These are phyloP conservation scores for Argentina silus DNA, from an alignment of 2,797 vertebrate species.

Conservation along the genomic window DNA sequence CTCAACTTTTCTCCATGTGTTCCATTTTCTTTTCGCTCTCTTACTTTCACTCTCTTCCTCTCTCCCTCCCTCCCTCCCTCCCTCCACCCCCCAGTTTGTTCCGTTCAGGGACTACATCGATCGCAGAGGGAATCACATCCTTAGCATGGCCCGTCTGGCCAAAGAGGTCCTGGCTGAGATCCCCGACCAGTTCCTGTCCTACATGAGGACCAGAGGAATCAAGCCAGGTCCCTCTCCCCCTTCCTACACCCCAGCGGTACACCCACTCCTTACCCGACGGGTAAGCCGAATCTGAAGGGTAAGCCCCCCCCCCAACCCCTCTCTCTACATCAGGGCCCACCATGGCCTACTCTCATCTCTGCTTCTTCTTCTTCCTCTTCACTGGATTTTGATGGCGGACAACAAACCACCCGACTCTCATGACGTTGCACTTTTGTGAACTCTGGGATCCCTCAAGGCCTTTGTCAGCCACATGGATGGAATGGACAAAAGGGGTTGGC, in stretches of 20 bases:
- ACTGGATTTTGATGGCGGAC: background rate
- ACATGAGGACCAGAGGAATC: constrained; percentile 95
- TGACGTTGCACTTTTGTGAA: constrained; percentile 2
- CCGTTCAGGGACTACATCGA: constrained; percentile 97
- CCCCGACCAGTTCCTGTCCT: constrained; percentile 96
- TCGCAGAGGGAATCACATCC: constrained; percentile 90
- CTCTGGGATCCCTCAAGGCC: background rate
- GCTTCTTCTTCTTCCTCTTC: constrained; percentile 18
- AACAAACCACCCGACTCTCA: background rate
- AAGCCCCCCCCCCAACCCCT: background rate
- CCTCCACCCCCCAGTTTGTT: constrained; percentile 83
- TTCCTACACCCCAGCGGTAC: constrained; percentile 84
- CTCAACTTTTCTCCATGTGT: background rate
- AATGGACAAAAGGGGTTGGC: background rate
- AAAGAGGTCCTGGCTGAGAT: constrained; percentile 97
- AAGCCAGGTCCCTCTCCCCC: constrained; percentile 90
- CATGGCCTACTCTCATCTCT: constrained; percentile 48
- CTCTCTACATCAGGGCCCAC: constrained; percentile 50
- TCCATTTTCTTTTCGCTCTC: background rate
- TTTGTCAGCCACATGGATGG: background rate
- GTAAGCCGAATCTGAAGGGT: constrained; percentile 92
- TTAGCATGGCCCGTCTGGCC: constrained; percentile 96
- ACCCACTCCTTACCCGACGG: constrained; percentile 75
- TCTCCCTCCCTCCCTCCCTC: background rate
- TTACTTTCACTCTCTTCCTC: background rate